These are phyloP conservation scores for Melanotaenia boesemani DNA, from an alignment of 2,797 vertebrate genomes.

Conservation along the genomic window DNA sequence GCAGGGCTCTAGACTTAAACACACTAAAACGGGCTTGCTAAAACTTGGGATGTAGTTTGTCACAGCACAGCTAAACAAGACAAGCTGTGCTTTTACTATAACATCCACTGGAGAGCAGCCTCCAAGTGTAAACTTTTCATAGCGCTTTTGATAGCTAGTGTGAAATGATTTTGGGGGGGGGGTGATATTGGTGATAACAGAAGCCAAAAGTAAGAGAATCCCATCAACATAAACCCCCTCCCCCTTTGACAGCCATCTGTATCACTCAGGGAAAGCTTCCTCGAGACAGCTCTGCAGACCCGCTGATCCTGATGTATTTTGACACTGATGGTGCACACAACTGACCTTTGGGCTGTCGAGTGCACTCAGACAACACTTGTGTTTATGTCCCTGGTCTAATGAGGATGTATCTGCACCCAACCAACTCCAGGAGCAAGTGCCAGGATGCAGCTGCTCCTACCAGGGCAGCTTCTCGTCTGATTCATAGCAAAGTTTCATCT, in stretches of 20 bases:
- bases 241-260: conserved; percentile 53
- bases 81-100: conserved; percentile 5
- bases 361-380: conserved; percentile 83
- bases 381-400: conserved; percentile 85
- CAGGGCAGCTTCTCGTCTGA: conserved; percentile 76
- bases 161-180: conserved; percentile 37
- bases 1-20: conserved; percentile 30
- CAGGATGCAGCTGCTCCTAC: conserved; percentile 85
- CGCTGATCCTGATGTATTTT: conserved; percentile 78
- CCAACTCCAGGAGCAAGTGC: conserved; percentile 78
- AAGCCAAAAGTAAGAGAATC: conserved; percentile 46
- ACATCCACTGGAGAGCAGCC: conserved; percentile 11
- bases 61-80: not conserved
- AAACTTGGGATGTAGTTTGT: conserved; percentile 31
- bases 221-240: conserved; percentile 15
- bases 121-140: conserved; percentile 8
- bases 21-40: conserved; percentile 20
- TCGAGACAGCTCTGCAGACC: conserved; percentile 53
- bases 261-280: conserved; percentile 64
- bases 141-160: conserved; percentile 18
- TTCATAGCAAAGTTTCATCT: conserved; percentile 40
- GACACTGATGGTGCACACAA: conserved; percentile 78
- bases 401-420: conserved; percentile 80
- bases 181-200: conserved; percentile 39
- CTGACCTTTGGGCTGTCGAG: conserved; percentile 75